phyloP scores from a whole-genome alignment of 2,113 vertebrate species.

The Hyperoodon ampullatus region DNA sequence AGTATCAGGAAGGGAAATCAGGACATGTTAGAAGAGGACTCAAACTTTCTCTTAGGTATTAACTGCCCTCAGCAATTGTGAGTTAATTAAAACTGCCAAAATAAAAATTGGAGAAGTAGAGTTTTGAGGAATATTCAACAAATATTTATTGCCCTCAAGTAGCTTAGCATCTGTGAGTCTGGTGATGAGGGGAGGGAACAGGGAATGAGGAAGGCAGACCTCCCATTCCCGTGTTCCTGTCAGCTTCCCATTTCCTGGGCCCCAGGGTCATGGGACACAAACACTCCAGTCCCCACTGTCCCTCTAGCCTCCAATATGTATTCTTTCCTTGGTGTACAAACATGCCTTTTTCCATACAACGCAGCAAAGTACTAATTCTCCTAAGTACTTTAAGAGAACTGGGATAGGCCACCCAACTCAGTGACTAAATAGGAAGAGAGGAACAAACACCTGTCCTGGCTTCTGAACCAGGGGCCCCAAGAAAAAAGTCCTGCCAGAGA shows the following conservation, averaged over 20 bases:
- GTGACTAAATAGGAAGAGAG: background rate
- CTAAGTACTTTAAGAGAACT: background rate
- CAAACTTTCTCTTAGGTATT: background rate
- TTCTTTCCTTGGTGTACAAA: background rate
- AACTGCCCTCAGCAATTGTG: background rate
- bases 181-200: background rate
- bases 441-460: background rate
- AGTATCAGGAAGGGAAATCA: background rate
- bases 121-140: conserved; percentile 4
- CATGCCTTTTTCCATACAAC: background rate
- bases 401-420: background rate
- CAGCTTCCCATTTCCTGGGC: background rate
- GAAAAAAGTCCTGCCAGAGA: background rate
- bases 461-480: background rate
- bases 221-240: no score
- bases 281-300: background rate
- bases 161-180: background rate
- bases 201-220: background rate
- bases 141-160: background rate
- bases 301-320: background rate
- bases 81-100: conserved; percentile 39
- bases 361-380: background rate
- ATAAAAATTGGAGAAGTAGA: background rate
- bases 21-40: background rate
- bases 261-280: background rate